Evolutionary conservation across 2,797 vertebrate species (phyloP).

Genomic region (Cirrhinus mrigala): DNA sequence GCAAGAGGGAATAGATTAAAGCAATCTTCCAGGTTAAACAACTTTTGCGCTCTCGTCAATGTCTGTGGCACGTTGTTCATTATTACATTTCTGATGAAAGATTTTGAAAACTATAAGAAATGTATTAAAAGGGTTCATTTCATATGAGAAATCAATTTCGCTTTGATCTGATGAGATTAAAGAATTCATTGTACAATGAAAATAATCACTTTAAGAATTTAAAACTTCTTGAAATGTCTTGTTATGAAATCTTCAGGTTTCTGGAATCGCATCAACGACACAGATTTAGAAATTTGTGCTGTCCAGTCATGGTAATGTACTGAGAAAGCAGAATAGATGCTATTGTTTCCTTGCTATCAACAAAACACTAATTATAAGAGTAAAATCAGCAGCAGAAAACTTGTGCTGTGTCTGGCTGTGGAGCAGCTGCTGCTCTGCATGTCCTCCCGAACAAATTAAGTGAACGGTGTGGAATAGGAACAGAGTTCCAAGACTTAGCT

Average conservation of each 20-base stretch:
- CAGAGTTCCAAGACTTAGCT: constrained; percentile 4
- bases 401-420: constrained; percentile 14
- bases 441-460: constrained; percentile 28
- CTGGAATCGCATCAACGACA: not conserved
- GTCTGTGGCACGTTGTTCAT: not conserved
- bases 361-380: not conserved
- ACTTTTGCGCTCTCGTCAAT: not conserved
- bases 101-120: not conserved
- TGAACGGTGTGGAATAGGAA: constrained; percentile 7
- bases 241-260: not conserved
- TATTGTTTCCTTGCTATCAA: not conserved
- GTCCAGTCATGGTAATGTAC: not conserved
- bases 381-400: constrained; percentile 10
- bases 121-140: not conserved
- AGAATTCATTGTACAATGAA: not conserved
- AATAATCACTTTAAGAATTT: not conserved
- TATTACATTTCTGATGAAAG: not conserved
- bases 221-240: not conserved
- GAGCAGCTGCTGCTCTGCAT: constrained; percentile 27
- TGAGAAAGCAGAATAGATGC: not conserved
- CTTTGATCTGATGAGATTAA: not conserved
- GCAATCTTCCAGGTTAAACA: not conserved
- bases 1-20: not conserved
- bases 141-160: not conserved
- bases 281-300: not conserved